phyloP scores from a whole-genome alignment of 2,888 invertebrate species.

The Diaphora mendica region DNA sequence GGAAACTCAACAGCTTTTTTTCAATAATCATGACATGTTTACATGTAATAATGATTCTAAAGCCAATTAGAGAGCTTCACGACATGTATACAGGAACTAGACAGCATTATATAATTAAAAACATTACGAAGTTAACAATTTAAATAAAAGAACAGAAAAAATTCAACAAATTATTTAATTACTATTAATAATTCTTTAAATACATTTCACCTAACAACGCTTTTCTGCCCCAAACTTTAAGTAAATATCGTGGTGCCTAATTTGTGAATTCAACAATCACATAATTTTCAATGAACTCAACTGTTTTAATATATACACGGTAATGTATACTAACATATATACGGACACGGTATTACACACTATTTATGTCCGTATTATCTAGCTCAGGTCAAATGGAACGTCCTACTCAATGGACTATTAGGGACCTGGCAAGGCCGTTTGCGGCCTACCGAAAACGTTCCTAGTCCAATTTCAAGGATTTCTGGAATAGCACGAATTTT shows the following conservation, averaged over 20 bases:
- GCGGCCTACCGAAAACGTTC: slow-evolving; percentile 43
- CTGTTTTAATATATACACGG: slow-evolving; percentile 11
- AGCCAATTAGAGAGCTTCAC: too few relatives aligned
- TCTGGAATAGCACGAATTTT: slow-evolving; percentile 61
- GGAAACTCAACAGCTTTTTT: too few relatives aligned
- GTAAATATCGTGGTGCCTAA: not conserved
- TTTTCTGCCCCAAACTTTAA: not conserved
- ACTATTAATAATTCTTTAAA: too few relatives aligned
- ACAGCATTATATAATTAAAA: too few relatives aligned
- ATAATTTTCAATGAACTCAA: not conserved
- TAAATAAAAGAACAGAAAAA: too few relatives aligned
- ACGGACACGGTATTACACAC: slow-evolving; percentile 19
- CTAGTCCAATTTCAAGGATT: slow-evolving; percentile 49
- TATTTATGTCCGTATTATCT: slow-evolving; percentile 29
- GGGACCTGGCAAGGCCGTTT: slow-evolving; percentile 54
- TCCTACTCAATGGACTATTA: slow-evolving; percentile 61
- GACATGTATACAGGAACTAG: too few relatives aligned
- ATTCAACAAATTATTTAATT: too few relatives aligned
- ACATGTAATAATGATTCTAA: too few relatives aligned
- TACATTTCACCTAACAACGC: too few relatives aligned
- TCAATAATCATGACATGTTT: too few relatives aligned
- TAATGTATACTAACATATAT: slow-evolving; percentile 18
- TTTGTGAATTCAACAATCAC: not conserved
- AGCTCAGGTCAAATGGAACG: slow-evolving; percentile 50
- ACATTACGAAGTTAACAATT: too few relatives aligned